Evolutionary conservation across 2,797 vertebrate species (phyloP).

Genomic region (Pseudochromis fuscus): DNA sequence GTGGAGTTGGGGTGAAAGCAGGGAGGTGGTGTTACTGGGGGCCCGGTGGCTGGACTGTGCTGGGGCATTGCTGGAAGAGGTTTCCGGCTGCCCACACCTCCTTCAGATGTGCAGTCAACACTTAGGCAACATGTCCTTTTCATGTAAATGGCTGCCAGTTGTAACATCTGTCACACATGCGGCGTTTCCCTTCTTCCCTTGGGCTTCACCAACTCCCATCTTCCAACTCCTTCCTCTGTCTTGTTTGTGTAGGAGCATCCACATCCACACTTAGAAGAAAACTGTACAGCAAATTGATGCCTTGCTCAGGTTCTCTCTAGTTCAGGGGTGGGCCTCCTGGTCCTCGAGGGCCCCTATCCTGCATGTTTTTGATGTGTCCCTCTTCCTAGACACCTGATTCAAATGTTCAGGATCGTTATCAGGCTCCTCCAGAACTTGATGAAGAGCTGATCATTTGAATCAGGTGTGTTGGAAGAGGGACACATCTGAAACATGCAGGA

Average conservation of each 20-base stretch:
- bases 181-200: conserved; percentile 32
- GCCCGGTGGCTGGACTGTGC: conserved; percentile 43
- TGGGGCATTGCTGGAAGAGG: conserved; percentile 49
- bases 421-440: no score
- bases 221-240: neutral
- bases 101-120: conserved; percentile 77
- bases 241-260: conserved; percentile 3
- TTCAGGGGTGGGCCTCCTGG: no score
- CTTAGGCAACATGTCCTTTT: conserved; percentile 70
- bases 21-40: conserved; percentile 43
- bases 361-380: no score
- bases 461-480: no score
- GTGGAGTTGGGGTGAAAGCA: conserved; percentile 23
- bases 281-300: conserved; percentile 13
- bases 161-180: conserved; percentile 74
- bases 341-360: no score
- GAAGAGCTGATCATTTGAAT: no score
- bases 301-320: conserved; percentile 18
- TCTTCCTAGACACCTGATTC: no score
- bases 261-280: neutral
- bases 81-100: conserved; percentile 58
- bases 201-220: conserved; percentile 15
- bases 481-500: no score
- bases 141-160: conserved; percentile 69
- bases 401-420: no score